A percentile compares a stretch with the other conserved stretches of the same genome.
phyloP scores from a whole-genome alignment of 2,797 vertebrate genomes.

The Potorous gilbertii region DNA sequence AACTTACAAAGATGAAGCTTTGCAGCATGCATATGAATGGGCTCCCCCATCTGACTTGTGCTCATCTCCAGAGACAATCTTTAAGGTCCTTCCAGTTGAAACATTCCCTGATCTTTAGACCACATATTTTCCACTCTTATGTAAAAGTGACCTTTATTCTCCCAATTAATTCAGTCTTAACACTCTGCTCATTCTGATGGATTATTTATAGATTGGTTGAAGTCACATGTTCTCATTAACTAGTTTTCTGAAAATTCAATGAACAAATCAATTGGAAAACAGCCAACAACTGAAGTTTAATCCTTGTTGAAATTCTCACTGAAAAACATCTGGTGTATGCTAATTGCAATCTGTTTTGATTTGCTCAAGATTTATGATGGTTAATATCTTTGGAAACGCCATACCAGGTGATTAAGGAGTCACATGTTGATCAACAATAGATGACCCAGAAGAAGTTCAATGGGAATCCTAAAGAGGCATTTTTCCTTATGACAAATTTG shows the following conservation, averaged over 20 bases:
- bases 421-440: neutral
- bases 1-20: neutral
- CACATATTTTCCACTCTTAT: neutral
- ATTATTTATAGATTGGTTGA: neutral
- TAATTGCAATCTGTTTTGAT: conserved; percentile 4
- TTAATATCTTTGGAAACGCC: neutral
- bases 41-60: neutral
- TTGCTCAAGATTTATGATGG: neutral
- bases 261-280: neutral
- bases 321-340: neutral
- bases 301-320: neutral
- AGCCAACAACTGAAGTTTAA: neutral
- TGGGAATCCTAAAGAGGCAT: neutral
- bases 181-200: neutral
- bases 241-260: neutral
- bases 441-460: neutral
- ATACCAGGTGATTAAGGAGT: neutral
- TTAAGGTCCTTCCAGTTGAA: neutral
- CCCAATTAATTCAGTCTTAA: neutral
- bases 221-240: neutral
- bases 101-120: neutral
- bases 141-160: neutral
- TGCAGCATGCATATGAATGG: neutral
- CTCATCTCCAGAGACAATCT: neutral
- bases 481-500: neutral